Evolutionary conservation across 2,888 invertebrate genomes (phyloP).

Genomic region (Xestia xanthographa): DNA sequence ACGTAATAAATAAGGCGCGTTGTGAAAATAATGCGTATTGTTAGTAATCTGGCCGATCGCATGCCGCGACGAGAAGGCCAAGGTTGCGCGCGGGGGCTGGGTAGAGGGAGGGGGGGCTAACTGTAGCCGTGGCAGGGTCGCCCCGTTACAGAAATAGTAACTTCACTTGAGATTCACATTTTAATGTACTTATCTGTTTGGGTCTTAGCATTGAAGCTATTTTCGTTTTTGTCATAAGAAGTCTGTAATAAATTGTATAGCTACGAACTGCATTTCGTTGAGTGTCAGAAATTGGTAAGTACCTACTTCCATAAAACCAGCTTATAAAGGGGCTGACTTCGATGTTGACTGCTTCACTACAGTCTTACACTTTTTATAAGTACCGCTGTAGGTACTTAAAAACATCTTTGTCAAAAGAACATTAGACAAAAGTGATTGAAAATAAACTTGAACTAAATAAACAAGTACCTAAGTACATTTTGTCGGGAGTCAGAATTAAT

Average conservation of each 20-base stretch:
- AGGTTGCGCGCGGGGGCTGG: constrained; percentile 72
- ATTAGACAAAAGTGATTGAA: constrained; percentile 10
- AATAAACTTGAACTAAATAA: constrained; percentile 27
- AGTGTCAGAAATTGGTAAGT: neutral
- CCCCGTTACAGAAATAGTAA: constrained; percentile 54
- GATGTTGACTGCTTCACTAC: neutral
- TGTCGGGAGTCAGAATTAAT: constrained; percentile 14
- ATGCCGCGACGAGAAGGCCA: constrained; percentile 76
- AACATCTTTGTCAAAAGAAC: neutral
- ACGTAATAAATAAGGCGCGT: constrained; percentile 55
- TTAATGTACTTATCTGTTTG: constrained; percentile 15
- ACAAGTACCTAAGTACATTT: neutral
- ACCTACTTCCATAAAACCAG: no score
- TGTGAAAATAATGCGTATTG: constrained; percentile 63
- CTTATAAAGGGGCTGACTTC: neutral
- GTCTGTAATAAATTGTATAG: neutral
- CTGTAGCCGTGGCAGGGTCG: constrained; percentile 65
- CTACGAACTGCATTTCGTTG: neutral
- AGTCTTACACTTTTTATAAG: neutral
- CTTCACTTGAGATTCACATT: constrained; percentile 41
- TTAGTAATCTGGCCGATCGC: constrained; percentile 66
- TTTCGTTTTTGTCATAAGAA: neutral
- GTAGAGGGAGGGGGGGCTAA: constrained; percentile 63
- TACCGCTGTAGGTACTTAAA: neutral
- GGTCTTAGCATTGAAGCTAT: constrained; percentile 6